Conservation (phyloP, 1,140 invertebrate species). For the Leptopilina clavipes region DNA sequence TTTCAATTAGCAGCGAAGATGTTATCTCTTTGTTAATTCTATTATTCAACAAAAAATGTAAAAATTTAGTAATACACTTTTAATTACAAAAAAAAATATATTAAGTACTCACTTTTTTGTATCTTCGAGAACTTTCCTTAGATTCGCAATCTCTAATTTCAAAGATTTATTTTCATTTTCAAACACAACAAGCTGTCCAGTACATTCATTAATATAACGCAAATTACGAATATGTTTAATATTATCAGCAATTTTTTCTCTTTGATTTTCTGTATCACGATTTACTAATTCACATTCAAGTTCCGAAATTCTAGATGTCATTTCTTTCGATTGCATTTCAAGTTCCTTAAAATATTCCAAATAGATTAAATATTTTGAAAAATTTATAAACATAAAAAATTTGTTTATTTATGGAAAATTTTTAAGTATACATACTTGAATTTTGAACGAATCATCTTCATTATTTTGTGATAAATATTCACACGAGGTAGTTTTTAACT, state of each 20-base stretch:
- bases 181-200: constrained; percentile 61
- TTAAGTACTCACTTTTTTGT: constrained; percentile 57
- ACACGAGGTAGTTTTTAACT: constrained; percentile 60
- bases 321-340: constrained; percentile 63
- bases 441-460: constrained; percentile 60
- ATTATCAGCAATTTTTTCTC: constrained; percentile 68
- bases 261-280: constrained; percentile 52
- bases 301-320: constrained; percentile 60
- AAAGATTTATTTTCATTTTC: constrained; percentile 60
- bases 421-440: constrained; percentile 58
- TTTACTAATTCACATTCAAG: constrained; percentile 62
- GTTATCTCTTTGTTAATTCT: constrained; percentile 61
- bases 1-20: constrained; percentile 56
- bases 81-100: constrained; percentile 1
- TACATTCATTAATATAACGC: constrained; percentile 67
- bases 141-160: constrained; percentile 56
- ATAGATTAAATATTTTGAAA: neutral
- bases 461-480: constrained; percentile 48
- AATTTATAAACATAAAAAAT: neutral
- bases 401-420: constrained; percentile 36
- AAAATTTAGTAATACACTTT: constrained; percentile 33
- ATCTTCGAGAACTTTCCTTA: constrained; percentile 62
- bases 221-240: constrained; percentile 68
- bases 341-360: constrained; percentile 56
- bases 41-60: constrained; percentile 35